These are phyloP conservation scores for Metaphire vulgaris DNA, from an alignment of 1,140 invertebrate genomes.

Conservation along the genomic window DNA sequence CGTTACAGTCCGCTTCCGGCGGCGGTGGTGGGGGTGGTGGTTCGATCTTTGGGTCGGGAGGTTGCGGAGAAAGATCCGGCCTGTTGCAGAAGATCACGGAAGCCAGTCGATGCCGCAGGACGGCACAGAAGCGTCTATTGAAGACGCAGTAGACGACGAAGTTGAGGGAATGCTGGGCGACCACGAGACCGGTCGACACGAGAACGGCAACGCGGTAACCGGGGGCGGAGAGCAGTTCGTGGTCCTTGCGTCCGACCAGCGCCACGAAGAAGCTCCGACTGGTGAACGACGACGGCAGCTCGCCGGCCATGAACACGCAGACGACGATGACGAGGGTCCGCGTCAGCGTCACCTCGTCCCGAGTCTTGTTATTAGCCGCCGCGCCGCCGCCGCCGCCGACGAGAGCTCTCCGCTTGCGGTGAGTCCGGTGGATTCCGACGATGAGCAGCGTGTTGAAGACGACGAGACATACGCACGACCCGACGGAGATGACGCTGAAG, in stretches of 20 bases:
- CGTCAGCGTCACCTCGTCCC: constrained; percentile 28
- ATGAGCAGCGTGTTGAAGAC: constrained; percentile 29
- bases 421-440: constrained; percentile 8
- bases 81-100: too few relatives aligned
- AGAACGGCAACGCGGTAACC: constrained; percentile 12
- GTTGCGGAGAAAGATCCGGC: too few relatives aligned
- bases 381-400: background rate
- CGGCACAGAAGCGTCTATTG: constrained; percentile 23
- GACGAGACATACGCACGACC: background rate
- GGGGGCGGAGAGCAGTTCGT: background rate
- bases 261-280: constrained; percentile 18
- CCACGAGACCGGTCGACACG: constrained; percentile 23
- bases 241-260: background rate
- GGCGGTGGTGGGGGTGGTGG: too few relatives aligned
- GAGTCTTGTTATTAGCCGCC: background rate
- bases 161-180: constrained; percentile 24
- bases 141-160: constrained; percentile 29
- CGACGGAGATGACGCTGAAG: constrained; percentile 8
- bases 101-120: too few relatives aligned
- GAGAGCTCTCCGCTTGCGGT: background rate
- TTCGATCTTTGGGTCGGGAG: background rate
- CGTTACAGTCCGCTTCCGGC: too few relatives aligned
- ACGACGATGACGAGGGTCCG: constrained; percentile 30
- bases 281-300: constrained; percentile 27
- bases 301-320: constrained; percentile 29